Evolutionary conservation across 2,797 vertebrate species (phyloP).

Genomic region (Dryobates pubescens): DNA sequence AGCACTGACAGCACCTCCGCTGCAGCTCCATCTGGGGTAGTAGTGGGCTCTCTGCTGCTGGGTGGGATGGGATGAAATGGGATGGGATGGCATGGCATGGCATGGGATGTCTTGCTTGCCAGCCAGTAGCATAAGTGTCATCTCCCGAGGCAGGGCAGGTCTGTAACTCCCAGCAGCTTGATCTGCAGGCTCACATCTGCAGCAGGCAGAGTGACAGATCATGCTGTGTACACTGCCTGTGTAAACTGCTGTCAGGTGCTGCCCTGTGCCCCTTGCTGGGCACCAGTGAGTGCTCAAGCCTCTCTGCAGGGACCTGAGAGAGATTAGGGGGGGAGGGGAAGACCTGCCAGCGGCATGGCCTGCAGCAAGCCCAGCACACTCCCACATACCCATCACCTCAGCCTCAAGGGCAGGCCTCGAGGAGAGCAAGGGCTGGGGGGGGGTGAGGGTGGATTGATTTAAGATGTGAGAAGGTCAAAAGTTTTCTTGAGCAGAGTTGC

Average conservation of each 20-base stretch:
- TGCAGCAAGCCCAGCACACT: fast-evolving
- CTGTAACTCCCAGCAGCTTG: background rate
- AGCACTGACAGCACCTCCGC: conserved; percentile 68
- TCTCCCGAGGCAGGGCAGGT: background rate
- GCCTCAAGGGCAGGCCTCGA: background rate
- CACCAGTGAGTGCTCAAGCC: fast-evolving
- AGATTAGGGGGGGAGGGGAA: background rate
- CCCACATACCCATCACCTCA: fast-evolving
- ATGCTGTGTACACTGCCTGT: conserved; percentile 41
- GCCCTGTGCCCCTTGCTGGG: background rate
- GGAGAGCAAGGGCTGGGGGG: fast-evolving
- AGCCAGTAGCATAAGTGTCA: background rate
- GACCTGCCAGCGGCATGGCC: background rate
- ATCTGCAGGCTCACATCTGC: background rate
- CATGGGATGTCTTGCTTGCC: fast-evolving
- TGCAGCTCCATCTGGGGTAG: background rate
- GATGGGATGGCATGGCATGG: background rate
- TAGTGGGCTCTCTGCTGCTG: background rate
- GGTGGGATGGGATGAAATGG: background rate
- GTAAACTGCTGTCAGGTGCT: conserved; percentile 33
- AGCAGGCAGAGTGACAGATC: conserved; percentile 37
- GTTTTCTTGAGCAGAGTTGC: conserved; percentile 44
- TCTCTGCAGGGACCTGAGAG: background rate
- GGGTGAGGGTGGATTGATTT: background rate
- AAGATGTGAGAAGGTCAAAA: conserved; percentile 69